Evolutionary conservation across 2,797 vertebrate species (phyloP), one percentile per base, ranked within the genome.

Genomic region (Emydoidea blandingii): DNA sequence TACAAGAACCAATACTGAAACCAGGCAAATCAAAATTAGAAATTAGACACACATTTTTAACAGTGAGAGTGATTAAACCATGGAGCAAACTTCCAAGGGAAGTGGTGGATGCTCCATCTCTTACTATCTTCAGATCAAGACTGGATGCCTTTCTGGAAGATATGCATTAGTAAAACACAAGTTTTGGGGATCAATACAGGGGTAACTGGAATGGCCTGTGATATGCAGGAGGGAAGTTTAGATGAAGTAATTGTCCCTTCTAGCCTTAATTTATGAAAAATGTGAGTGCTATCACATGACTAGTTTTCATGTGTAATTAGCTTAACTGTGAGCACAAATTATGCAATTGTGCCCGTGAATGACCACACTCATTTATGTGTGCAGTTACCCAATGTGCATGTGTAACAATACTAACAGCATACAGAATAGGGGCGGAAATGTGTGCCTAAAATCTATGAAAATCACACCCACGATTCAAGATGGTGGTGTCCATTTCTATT

Each of bases 241-340:
- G 41, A 4, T 56, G 52, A 62, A 21, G 31, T 19, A 65, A 34
- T 8, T 72, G 50, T 12, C 31, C 1, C 15, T 34, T 27, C 29
- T 31, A 54, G 80, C 9, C 27, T 50, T n/a, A 4, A 80, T 5
- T 1, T 41, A 41, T 44, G 72, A 44, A 76, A 86, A n/a, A 72
- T 6, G 2, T 12, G 37, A 78, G 37, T 76, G 34, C 2, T n/a
- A 8, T 6, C 49, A 41, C 4, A 14, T 1, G 6, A 2, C 31
- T 53, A 27, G 1, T 8, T 19, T 86, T 89, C 84, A 86, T 81
- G 44, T 5, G 1, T 0, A 0, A 16, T 50, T 62, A 0, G 54
- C 19, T 80, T 34, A 79, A 49, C 12, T 14, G 9, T 19, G n/a
- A 80, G 3, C 19, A 16, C 14, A 65, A 87, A 47, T 4, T 37